These are phyloP conservation scores for Melinaea menophilus DNA, from an alignment of 2,888 invertebrate species.

Conservation along the genomic window DNA sequence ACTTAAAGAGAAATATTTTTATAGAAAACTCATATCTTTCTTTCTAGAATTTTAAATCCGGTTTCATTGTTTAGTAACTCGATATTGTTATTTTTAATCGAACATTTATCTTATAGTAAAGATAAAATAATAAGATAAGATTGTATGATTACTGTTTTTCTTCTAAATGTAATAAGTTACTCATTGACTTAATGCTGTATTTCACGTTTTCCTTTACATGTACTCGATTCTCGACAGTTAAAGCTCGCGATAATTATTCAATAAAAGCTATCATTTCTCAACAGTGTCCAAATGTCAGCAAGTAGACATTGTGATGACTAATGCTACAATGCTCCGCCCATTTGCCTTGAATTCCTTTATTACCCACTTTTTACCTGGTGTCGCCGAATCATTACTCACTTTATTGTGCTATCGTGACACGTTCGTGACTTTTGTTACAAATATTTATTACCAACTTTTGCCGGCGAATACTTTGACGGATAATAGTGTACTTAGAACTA, in stretches of 20 bases:
- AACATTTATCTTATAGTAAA: too few species aligned
- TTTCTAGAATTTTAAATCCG: background rate
- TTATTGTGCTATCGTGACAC: constrained; percentile 54
- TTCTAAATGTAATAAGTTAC: background rate
- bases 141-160: background rate
- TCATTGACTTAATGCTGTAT: constrained; percentile 27
- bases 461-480: too few species aligned
- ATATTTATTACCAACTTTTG: background rate
- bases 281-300: constrained; percentile 65
- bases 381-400: constrained; percentile 63
- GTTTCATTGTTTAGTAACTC: background rate
- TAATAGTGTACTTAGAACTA: too few species aligned
- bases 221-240: constrained; percentile 49
- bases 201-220: constrained; percentile 46
- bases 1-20: constrained; percentile 21
- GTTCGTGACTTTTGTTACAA: constrained; percentile 45
- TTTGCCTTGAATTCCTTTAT: constrained; percentile 65
- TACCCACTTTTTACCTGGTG: constrained; percentile 70
- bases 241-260: constrained; percentile 67
- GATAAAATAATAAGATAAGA: background rate
- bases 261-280: constrained; percentile 73
- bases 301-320: constrained; percentile 71
- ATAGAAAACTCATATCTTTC: constrained; percentile 11
- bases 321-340: constrained; percentile 65
- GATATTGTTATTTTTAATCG: background rate